These are phyloP conservation scores for Danio tinwini DNA, from an alignment of 2,797 vertebrate species.

Conservation along the genomic window DNA sequence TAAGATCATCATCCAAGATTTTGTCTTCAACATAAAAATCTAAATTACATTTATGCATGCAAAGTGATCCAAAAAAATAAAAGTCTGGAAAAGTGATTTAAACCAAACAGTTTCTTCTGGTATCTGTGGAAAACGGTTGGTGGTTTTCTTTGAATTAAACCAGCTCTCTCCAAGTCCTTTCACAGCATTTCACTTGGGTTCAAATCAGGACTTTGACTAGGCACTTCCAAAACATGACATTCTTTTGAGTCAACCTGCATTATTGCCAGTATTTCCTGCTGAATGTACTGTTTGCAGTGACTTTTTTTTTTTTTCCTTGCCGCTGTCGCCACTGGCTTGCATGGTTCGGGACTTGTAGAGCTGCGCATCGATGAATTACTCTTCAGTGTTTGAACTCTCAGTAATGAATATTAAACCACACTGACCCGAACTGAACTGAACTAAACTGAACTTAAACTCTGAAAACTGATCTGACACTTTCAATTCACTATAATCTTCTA, in stretches of 20 bases:
- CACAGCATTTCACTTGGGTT: constrained; percentile 3
- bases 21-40: background rate
- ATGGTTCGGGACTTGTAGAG: too few species aligned
- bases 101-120: background rate
- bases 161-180: background rate
- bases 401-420: too few species aligned
- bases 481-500: too few species aligned
- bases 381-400: too few species aligned
- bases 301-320: too few species aligned
- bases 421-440: too few species aligned
- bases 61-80: background rate
- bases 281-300: background rate
- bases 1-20: background rate
- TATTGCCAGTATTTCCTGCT: background rate
- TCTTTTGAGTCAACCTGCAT: background rate
- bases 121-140: background rate
- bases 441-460: too few species aligned
- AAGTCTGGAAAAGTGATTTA: background rate
- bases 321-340: too few species aligned
- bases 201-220: background rate
- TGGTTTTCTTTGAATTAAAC: background rate
- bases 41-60: background rate
- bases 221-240: constrained; percentile 10
- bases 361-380: too few species aligned
- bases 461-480: too few species aligned